These are phyloP conservation scores for Germaria angustata DNA, from an alignment of 2,888 invertebrate species.

Conservation along the genomic window DNA sequence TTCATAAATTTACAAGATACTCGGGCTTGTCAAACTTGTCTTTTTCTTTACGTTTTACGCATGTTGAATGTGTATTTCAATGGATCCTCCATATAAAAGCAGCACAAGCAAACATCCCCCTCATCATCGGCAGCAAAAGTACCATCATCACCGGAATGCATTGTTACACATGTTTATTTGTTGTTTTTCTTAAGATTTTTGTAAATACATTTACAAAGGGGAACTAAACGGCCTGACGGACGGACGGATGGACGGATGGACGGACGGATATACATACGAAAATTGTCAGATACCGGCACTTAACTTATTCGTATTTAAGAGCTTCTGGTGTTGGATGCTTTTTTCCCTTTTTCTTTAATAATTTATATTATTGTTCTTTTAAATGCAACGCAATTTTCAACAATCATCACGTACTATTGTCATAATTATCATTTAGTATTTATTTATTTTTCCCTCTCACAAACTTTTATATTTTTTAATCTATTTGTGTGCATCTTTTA, in stretches of 20 bases:
- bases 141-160: constrained; percentile 27
- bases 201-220: constrained; percentile 27
- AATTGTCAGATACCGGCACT: constrained; percentile 61
- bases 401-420: constrained; percentile 79
- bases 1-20: constrained; percentile 69
- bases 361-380: constrained; percentile 53
- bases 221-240: constrained; percentile 6
- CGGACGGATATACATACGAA: constrained; percentile 22
- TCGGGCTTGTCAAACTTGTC: constrained; percentile 63
- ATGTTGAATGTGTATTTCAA: constrained; percentile 31
- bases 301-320: constrained; percentile 57
- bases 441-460: constrained; percentile 37
- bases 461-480: constrained; percentile 48
- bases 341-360: constrained; percentile 57
- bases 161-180: constrained; percentile 53
- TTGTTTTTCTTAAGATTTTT: constrained; percentile 46
- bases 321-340: constrained; percentile 61
- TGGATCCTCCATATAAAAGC: constrained; percentile 25
- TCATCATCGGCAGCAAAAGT: constrained; percentile 19
- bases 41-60: constrained; percentile 52
- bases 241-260: no score
- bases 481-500: constrained; percentile 57
- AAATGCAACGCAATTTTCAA: constrained; percentile 71
- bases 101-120: constrained; percentile 14
- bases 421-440: constrained; percentile 78